Conservation (phyloP, 2,113 vertebrate genomes). For the Epinephelus moara region DNA sequence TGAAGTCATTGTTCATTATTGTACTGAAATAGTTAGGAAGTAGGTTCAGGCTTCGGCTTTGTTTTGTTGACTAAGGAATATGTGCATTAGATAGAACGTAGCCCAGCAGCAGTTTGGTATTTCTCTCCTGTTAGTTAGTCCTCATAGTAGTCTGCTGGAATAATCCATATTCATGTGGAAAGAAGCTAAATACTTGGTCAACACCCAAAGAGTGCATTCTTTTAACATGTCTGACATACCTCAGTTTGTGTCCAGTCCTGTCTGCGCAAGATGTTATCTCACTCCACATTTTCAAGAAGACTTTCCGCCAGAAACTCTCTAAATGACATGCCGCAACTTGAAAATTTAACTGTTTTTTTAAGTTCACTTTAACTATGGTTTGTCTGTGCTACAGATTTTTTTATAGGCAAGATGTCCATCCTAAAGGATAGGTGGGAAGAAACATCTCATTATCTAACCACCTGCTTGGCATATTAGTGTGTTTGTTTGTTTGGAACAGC, state of each 20-base stretch:
- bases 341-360: not conserved
- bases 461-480: slow-evolving; percentile 16
- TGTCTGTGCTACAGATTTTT: not conserved
- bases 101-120: not conserved
- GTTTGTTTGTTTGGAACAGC: slow-evolving; percentile 31
- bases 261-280: slow-evolving; percentile 48
- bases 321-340: not conserved
- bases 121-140: not conserved
- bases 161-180: slow-evolving; percentile 8
- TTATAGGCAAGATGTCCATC: not conserved
- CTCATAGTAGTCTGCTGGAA: not conserved
- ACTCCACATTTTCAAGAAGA: not conserved
- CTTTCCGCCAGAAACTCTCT: slow-evolving; percentile 3
- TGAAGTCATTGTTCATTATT: not conserved
- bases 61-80: not conserved
- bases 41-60: not conserved
- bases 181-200: slow-evolving; percentile 10
- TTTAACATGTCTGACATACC: slow-evolving; percentile 53
- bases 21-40: not conserved
- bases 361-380: not conserved
- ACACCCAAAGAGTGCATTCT: slow-evolving; percentile 29
- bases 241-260: slow-evolving; percentile 49
- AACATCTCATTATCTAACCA: slow-evolving; percentile 28
- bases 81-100: not conserved
- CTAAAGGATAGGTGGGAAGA: not conserved